Base-by-base conservation (phyloP, 1,140 invertebrate species). In the Colletes gigas region DNA sequence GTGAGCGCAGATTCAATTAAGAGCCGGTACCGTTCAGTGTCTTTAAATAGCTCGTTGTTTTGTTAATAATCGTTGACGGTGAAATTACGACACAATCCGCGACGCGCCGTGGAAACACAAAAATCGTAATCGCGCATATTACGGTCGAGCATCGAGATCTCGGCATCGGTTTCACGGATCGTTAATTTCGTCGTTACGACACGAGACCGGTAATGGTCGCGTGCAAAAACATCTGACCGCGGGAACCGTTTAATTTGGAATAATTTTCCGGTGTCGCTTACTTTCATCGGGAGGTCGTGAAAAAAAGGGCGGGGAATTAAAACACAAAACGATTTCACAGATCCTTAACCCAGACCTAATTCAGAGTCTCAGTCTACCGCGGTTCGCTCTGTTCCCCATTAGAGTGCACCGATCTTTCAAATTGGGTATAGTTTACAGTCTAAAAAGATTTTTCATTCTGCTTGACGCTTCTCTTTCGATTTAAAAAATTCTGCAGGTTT, bases 171-270 rank as follows among this genome's bases (percentile, higher is more conserved):
- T 87, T 87, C 85, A 87, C 82, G 85, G 85, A 84, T 84, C 86
- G 86, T 87, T 87, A 87, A 82, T 87, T 87, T 87, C 52, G 50
- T 85, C 85, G 76, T 87, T 84, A 73, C 78, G 70, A 87, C 85
- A 84, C 85, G 68, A 52, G 70, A 10, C 71, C 41, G 75, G 75
- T 84, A 87, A 87, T 84, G 75, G 44, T 84, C 75, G 79, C 79
- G 72, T 83, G 85, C 77, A 87, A 87, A 87, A 87, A 81, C 78
- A 44, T 66, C 62, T 59, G 30, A n/a, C 70, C 67, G 52, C 67
- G 44, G 68, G 67, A 79, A 77, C n/a, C 82, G 75, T 82, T 88
- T 88, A 84, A 88, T 88, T 88, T 84, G 21, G 65, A 67, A 62
- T 80, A 82, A 88, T 87, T 87, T 70, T 76, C 57, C 73, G 63